These are phyloP conservation scores for Propithecus perrieri DNA, from an alignment of 2,797 vertebrate species.

Conservation along the genomic window DNA sequence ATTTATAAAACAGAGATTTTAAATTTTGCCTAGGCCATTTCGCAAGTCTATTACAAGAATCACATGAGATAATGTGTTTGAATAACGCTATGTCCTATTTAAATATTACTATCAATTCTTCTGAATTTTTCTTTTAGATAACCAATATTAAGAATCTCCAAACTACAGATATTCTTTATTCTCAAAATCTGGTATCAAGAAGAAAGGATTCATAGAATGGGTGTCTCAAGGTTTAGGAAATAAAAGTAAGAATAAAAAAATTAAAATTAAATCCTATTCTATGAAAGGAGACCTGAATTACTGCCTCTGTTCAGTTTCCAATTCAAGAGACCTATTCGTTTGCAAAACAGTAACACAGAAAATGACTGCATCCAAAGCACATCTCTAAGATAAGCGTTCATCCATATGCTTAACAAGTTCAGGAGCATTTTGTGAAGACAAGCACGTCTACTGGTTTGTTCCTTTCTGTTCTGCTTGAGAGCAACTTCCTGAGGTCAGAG, in stretches of 20 bases:
- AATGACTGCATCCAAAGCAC: not conserved
- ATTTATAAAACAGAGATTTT: not conserved
- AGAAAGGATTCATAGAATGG: not conserved
- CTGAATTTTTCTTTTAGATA: constrained; percentile 7
- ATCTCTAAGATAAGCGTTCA: not conserved
- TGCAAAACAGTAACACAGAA: not conserved
- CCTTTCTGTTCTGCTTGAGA: not conserved
- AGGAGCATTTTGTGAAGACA: not conserved
- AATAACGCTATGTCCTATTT: not conserved
- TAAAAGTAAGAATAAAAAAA: constrained; percentile 32
- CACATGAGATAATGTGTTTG: not conserved
- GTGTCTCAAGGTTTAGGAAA: not conserved
- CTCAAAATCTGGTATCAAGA: constrained; percentile 18
- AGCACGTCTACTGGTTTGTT: not conserved
- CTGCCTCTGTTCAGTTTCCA: not conserved
- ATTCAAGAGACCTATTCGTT: not conserved
- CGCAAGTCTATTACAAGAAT: not conserved
- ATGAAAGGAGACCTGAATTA: not conserved
- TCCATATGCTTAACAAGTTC: not conserved
- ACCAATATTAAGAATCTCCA: not conserved
- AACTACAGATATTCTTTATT: constrained; percentile 13
- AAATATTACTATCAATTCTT: constrained; percentile 25
- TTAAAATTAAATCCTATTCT: not conserved
- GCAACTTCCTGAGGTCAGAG: not conserved
- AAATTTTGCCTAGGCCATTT: not conserved